Percentiles rank a stretch among this genome's conserved stretches.
phyloP scores from a whole-genome alignment of 1,140 invertebrate genomes.

The Lordiphosa stackelbergi region DNA sequence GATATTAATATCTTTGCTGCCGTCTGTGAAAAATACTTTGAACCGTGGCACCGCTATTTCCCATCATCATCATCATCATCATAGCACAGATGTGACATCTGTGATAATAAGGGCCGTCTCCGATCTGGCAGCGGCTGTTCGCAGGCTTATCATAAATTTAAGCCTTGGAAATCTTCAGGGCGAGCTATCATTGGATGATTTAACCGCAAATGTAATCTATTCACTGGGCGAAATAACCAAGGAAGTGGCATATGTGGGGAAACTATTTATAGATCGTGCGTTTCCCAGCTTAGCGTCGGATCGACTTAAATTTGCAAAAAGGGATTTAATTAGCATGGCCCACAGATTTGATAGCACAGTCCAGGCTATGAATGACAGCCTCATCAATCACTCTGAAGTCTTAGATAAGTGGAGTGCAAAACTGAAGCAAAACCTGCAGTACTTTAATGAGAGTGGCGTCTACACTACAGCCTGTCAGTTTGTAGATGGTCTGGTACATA shows the following conservation, averaged over 20 bases:
- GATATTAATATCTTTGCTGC: slow-evolving; percentile 2
- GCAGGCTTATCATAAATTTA: slow-evolving; percentile 2
- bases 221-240: slow-evolving; percentile 10
- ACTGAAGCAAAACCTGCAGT: slow-evolving; percentile 6
- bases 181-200: not conserved
- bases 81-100: not conserved
- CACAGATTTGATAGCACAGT: slow-evolving; percentile 19
- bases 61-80: slow-evolving; percentile 1
- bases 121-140: slow-evolving; percentile 7
- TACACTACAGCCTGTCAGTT: slow-evolving; percentile 22
- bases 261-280: not conserved
- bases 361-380: slow-evolving; percentile 27
- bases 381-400: slow-evolving; percentile 16
- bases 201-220: slow-evolving; percentile 8
- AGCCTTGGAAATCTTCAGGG: not conserved
- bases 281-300: slow-evolving; percentile 1
- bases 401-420: slow-evolving; percentile 18
- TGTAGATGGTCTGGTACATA: slow-evolving; percentile 27
- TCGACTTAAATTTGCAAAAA: slow-evolving; percentile 5
- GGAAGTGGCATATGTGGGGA: slow-evolving; percentile 2
- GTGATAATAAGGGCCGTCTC: slow-evolving; percentile 7
- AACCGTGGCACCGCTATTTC: not conserved
- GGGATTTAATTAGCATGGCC: slow-evolving; percentile 2
- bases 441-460: slow-evolving; percentile 13
- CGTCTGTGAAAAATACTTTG: slow-evolving; percentile 14